Base-by-base conservation (phyloP, 2,797 vertebrate genomes). In the Limosa lapponica region DNA sequence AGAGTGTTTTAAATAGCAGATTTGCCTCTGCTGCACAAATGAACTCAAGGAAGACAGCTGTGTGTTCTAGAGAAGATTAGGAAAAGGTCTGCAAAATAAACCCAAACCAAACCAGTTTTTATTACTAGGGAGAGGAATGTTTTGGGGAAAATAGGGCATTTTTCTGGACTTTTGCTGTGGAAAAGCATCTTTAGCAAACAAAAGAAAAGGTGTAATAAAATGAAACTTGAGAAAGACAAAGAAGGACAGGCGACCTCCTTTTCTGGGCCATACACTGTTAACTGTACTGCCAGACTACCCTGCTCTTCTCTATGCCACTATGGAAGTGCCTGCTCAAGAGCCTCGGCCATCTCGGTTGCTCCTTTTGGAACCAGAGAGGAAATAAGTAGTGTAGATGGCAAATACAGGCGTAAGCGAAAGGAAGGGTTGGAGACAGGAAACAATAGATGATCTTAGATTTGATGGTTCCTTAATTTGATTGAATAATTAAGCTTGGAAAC, bases 241-340 rank as follows among this genome's bases (percentile, higher is more conserved):
- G n/a, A 8, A 72, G 37, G 61, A 30, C 5, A 39, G 30, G 28
- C 69, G 39, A 10, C 20, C 3, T 17, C 17, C 16, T 59, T 52
- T 9, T 44, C 59, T n/a, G 37, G 39, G 43, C 16, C 11, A 2
- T 16, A 12, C 8, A 8, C 0, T 0, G 1, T 41, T 9, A 71
- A 14, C 2, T 0, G 1, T 22, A 27, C 0, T 2, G 19, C 4
- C 22, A 61, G 34, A 65, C 1, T 23, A 27, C 4, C 6, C 32
- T 32, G 17, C 28, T 51, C 32, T 64, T 79, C 43, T 37, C 54
- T 82, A 25, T 94, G 62, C 24, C 49, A n/a, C 16, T 22, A n/a
- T 23, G 18, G 3, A 75, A 11, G 8, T 30, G 25, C 28, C 27
- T 52, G 32, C 16, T n/a, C 52, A 54, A 34, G 58, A 78, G 23